Evolutionary conservation across 2,113 vertebrate species (phyloP), one percentile per base, ranked within the genome.

Genomic region (Myotis yumanensis): DNA sequence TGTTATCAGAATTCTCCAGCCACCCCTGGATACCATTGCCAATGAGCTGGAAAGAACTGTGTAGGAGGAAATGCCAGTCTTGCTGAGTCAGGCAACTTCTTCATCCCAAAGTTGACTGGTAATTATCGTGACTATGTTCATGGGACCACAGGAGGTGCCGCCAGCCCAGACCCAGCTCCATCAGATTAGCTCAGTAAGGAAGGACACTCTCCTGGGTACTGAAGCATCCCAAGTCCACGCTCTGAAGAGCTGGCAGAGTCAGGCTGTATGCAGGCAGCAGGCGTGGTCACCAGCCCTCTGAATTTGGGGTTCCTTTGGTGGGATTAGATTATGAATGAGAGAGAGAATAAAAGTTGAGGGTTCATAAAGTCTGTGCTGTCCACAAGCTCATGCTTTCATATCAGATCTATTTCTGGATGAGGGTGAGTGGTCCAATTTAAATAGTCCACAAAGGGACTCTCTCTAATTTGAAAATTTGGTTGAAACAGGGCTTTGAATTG

Each of bases 1-100:
- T 96, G 93, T 96, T 97, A 97, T 97, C 97, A 96, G 95, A 96
- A 91, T 75, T 95, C 90, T 93, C 93, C 97, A 96, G 97, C 95
- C 90, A 90, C 76, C 75, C 68, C 54, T 94, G 89, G 57, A 76
- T 79, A 51, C 77, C 43, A 54, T 1, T 97, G 95, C 93, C 95
- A 97, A 86, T 0, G 17, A 86, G 77, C 89, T 83, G 83, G 85
- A 86, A 95, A 94, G 85, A 80, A 93, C 5, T 35, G 48, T 80
- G 85, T 79, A 64, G 95, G 92, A 86, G 46, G 88, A 95, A 95
- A 84, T 80, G 92, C 40, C 88, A 84, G 93, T 62, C 64, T 93
- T 94, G 93, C 96, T 95, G 95, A 96, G 30, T 86, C 69, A 57
- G 69, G 68, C 81, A 96, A 96, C 77, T 94, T 96, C 69, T 94